Evolutionary conservation across 1,140 invertebrate species (phyloP), one percentile per base, ranked within the genome.

Genomic region (Leptestheria dahalacensis): DNA sequence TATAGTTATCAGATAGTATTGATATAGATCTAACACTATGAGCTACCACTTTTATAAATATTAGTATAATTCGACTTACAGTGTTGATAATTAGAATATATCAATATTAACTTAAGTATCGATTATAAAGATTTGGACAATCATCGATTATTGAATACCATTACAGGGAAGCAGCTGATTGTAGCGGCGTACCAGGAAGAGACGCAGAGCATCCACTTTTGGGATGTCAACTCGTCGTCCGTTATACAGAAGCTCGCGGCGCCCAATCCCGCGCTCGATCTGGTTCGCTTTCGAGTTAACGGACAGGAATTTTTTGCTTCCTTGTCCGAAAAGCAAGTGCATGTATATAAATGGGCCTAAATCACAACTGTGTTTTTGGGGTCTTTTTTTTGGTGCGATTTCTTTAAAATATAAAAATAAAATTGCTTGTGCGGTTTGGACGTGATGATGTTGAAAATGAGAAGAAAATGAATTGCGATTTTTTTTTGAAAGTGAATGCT

Each of bases 101-200:
- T n/a, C n/a, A n/a, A n/a, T n/a, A n/a, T n/a, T n/a, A n/a, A n/a
- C n/a, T n/a, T n/a, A n/a, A n/a, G n/a, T n/a, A n/a, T n/a, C n/a
- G n/a, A n/a, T n/a, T n/a, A n/a, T n/a, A n/a, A n/a, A n/a, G n/a
- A n/a, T n/a, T n/a, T n/a, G n/a, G n/a, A n/a, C n/a, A n/a, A n/a
- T n/a, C n/a, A 47, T 47, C n/a, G 46, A 47, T 47, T 47, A 47
- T 47, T 49, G 18, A 3, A 49, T 4, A 23, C 50, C 54, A 28
- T 21, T 63, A 66, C 29, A 21, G 58, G 64, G 10, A 63, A 60
- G 26, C 63, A 64, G 20, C 48, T 78, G 0, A 71, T 85, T 63
- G 77, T 86, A 0, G 79, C 80, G 20, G 80, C 81, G 1, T 77
- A 82, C 64, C 77, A 83, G 60, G 83, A 86, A 69, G 79, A 77